These are phyloP conservation scores for Chelon labrosus DNA, from an alignment of 2,797 vertebrate genomes.

Conservation along the genomic window DNA sequence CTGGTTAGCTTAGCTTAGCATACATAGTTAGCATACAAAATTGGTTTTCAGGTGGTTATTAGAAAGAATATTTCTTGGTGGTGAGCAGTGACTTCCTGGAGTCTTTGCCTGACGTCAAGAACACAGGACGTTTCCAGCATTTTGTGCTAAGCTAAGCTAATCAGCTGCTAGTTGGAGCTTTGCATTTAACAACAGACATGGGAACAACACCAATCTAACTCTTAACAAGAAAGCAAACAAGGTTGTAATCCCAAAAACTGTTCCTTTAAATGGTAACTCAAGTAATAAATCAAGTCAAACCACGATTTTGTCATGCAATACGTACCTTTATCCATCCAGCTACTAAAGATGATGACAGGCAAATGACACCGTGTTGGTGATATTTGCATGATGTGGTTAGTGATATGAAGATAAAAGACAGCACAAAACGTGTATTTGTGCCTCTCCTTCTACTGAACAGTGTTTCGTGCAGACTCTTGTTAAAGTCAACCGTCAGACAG, in stretches of 20 bases:
- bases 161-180: neutral
- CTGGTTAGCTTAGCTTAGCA: slow-evolving; percentile 1
- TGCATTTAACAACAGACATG: neutral
- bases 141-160: slow-evolving; percentile 4
- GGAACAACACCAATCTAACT: neutral
- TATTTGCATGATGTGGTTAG: slow-evolving; percentile 70
- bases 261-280: slow-evolving; percentile 5
- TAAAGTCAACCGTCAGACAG: slow-evolving; percentile 9
- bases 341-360: slow-evolving; percentile 46
- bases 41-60: neutral
- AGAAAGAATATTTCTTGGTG: no score
- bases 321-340: slow-evolving; percentile 50
- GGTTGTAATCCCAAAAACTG: slow-evolving; percentile 24
- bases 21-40: neutral
- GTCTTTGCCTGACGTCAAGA: neutral
- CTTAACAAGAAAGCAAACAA: slow-evolving; percentile 40
- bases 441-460: slow-evolving; percentile 44
- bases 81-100: neutral
- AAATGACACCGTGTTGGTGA: slow-evolving; percentile 65
- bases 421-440: slow-evolving; percentile 68
- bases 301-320: slow-evolving; percentile 67
- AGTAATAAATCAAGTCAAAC: slow-evolving; percentile 13
- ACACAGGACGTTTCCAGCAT: neutral
- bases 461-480: slow-evolving; percentile 59
- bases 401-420: slow-evolving; percentile 61